phyloP scores from a whole-genome alignment of 2,797 vertebrate genomes.

The Rhabdophis nuchalis region DNA sequence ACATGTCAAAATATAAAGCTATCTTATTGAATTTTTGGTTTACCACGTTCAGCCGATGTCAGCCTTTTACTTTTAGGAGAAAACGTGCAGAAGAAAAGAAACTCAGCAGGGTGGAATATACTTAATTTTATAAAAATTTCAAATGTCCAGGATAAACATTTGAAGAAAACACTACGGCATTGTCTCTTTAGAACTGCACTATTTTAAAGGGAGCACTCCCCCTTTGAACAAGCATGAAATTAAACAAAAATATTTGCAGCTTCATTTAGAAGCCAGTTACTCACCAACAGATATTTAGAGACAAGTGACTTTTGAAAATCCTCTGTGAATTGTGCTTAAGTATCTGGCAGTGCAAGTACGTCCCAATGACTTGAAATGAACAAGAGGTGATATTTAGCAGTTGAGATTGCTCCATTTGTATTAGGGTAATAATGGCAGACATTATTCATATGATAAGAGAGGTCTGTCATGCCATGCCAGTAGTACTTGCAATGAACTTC shows the following conservation, averaged over 20 bases:
- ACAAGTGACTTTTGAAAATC: neutral
- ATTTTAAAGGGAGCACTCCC: constrained; percentile 46
- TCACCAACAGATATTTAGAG: neutral
- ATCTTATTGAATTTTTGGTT: constrained; percentile 49
- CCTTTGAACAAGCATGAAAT: constrained; percentile 22
- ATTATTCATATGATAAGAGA: neutral
- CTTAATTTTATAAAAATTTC: constrained; percentile 55
- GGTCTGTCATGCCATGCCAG: neutral
- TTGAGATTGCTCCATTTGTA: neutral
- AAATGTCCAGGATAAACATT: constrained; percentile 40
- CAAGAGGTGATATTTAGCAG: neutral
- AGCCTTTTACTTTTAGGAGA: constrained; percentile 29
- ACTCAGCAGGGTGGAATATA: constrained; percentile 28
- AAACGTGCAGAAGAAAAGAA: neutral
- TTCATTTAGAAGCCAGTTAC: neutral
- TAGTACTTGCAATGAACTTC: neutral
- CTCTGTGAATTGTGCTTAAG: neutral
- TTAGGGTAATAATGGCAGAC: neutral
- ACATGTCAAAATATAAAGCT: constrained; percentile 52
- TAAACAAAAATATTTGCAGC: neutral
- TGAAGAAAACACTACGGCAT: constrained; percentile 34
- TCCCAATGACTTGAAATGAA: neutral
- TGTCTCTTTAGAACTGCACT: constrained; percentile 55
- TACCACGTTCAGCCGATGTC: constrained; percentile 44
- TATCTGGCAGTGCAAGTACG: neutral